Conservation (phyloP, 2,113 vertebrate genomes). For the Physeter macrocephalus region DNA sequence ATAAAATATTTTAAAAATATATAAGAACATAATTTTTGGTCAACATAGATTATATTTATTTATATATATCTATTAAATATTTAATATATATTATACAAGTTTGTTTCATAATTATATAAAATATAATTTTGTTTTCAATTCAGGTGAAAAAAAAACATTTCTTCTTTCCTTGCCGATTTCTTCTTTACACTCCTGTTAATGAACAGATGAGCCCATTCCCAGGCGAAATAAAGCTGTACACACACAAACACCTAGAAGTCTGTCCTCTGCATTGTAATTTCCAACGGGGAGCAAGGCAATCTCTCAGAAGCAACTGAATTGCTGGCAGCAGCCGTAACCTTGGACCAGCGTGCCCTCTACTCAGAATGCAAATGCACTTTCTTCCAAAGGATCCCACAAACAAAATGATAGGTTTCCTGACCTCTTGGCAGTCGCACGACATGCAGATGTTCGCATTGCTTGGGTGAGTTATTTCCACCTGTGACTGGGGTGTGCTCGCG, state of each 20-base stretch:
- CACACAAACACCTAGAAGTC: no score
- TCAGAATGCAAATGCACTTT: not conserved
- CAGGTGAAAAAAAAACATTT: not conserved
- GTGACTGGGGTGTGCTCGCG: rapidly evolving
- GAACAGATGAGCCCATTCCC: no score
- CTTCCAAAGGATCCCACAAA: not conserved
- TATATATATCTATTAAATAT: no score
- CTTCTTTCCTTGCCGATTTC: not conserved
- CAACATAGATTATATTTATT: not conserved
- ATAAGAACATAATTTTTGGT: not conserved
- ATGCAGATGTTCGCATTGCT: rapidly evolving
- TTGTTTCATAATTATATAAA: no score
- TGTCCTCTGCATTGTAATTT: not conserved
- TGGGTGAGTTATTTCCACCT: not conserved
- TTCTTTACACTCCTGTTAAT: not conserved
- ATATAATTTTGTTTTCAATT: not conserved
- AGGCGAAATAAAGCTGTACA: no score
- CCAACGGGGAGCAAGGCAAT: not conserved
- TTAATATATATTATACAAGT: no score
- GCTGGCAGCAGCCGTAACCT: not conserved
- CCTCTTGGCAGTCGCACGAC: not conserved
- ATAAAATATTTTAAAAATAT: not conserved
- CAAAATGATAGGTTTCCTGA: rapidly evolving
- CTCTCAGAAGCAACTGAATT: not conserved
- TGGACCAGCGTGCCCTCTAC: not conserved